Percentiles rank a stretch among this genome's conserved stretches.
phyloP scores from a whole-genome alignment of 2,113 vertebrate genomes.

The Saimiri boliviensis region DNA sequence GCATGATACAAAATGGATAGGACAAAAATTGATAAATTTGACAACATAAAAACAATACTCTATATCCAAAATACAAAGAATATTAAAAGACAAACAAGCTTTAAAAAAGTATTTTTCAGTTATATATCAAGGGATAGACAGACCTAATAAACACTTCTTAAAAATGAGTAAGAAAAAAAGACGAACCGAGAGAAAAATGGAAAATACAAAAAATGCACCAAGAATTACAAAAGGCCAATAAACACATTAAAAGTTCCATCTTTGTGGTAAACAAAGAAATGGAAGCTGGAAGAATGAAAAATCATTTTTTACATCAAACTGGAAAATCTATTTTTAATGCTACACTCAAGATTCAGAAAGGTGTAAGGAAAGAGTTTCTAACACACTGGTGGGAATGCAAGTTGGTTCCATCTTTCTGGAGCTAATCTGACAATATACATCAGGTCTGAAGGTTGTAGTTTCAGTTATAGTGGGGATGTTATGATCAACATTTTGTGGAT shows the following conservation, averaged over 20 bases:
- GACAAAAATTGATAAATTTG: background rate
- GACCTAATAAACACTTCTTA: background rate
- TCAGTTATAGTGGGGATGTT: background rate
- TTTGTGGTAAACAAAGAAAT: background rate
- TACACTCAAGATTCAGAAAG: background rate
- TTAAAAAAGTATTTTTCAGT: background rate
- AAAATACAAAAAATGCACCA: background rate
- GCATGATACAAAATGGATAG: background rate
- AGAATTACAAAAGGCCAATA: constrained; percentile 33
- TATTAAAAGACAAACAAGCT: background rate
- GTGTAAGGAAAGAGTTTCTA: background rate
- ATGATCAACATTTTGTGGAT: background rate
- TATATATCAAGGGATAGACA: background rate
- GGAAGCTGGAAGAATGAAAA: background rate
- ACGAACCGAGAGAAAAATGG: background rate
- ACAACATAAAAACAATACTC: background rate
- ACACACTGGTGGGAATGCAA: background rate
- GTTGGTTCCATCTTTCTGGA: background rate
- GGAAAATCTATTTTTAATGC: background rate
- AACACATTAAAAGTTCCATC: background rate
- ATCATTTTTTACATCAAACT: background rate
- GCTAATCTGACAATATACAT: background rate
- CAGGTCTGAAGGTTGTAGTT: background rate
- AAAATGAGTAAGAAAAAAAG: constrained; percentile 25
- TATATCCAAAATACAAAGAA: constrained; percentile 3